Evolutionary conservation across 1,140 invertebrate genomes (phyloP), one percentile per base, ranked within the genome.

Genomic region (Odontomachus brunneus): DNA sequence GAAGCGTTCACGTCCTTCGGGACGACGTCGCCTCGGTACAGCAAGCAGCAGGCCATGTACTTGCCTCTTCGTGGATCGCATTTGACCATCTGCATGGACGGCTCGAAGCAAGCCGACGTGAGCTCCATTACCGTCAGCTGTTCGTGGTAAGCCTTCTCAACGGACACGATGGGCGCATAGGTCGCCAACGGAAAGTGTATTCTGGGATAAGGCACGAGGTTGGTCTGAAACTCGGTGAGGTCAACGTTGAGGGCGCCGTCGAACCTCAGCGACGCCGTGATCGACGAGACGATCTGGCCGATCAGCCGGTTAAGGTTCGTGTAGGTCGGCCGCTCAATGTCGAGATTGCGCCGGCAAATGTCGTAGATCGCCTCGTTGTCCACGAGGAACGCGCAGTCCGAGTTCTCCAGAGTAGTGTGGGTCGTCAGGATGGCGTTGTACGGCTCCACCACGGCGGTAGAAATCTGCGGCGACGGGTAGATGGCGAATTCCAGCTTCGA

Each of bases 361-460:
- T 97, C 96, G 89, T 96, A 97, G 82, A 98, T 97, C 65, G 97
- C 97, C 90, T 98, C 97, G 90, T 98, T 97, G 94, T 98, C 97
- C 17, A 98, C 96, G 95, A 97, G 97, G 88, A 98, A 97, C 5
- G 96, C 96, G 89, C 97, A 97, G 92, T 97, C 97, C 4, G 96
- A 97, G 88, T 97, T 96, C 81, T 97, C 96, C 80, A 97, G 93
- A 24, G 96, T 97, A 3, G 96, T 96, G 89, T 97, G 97, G 0
- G 97, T 97, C 22, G 96, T 97, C 26, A 98, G 93, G 80, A 98
- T 95, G 2, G 97, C 96, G 91, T 98, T 98, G 94, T 98, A 98
- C 0, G 97, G 97, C 89, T 98, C 98, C 17, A 98, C 97, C 11
- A 98, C 97, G 2, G 97, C 97, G 1, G 97, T 97, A 5, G 97